phyloP scores from a whole-genome alignment of 2,797 vertebrate species.

The Gymnothorax javanicus region DNA sequence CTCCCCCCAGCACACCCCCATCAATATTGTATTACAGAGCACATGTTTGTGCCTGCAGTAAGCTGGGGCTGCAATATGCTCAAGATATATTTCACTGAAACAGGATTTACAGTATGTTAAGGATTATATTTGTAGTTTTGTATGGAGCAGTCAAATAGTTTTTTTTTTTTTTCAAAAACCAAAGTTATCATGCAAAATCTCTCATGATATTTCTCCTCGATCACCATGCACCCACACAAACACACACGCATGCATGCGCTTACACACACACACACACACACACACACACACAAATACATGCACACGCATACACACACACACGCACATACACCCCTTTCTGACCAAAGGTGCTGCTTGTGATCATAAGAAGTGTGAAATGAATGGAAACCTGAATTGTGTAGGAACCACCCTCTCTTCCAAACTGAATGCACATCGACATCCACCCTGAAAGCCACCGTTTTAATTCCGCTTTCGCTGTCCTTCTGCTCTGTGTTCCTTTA shows the following conservation, averaged over 20 bases:
- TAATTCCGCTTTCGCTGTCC: background rate
- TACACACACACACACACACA: background rate
- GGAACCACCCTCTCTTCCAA: background rate
- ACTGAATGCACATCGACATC: background rate
- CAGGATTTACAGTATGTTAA: background rate
- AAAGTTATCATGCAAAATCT: conserved; percentile 6
- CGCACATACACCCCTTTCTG: background rate
- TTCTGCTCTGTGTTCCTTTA: conserved; percentile 23
- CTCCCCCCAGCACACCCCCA: background rate
- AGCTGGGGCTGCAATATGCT: background rate
- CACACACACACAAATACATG: background rate
- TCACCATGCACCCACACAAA: background rate
- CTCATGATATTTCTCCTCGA: background rate
- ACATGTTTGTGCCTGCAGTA: background rate
- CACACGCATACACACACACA: background rate
- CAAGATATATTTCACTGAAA: background rate
- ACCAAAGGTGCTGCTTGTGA: background rate
- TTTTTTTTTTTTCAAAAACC: too few species aligned
- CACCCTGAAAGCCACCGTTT: background rate
- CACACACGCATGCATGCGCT: background rate
- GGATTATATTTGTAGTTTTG: conserved; percentile 7
- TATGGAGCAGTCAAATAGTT: background rate
- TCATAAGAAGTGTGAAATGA: background rate
- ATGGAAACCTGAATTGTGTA: background rate
- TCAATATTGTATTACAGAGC: background rate